Percentiles rank a stretch among this genome's conserved stretches.
phyloP scores from a whole-genome alignment of 2,113 vertebrate species.

The Neolamprologus variostigma region DNA sequence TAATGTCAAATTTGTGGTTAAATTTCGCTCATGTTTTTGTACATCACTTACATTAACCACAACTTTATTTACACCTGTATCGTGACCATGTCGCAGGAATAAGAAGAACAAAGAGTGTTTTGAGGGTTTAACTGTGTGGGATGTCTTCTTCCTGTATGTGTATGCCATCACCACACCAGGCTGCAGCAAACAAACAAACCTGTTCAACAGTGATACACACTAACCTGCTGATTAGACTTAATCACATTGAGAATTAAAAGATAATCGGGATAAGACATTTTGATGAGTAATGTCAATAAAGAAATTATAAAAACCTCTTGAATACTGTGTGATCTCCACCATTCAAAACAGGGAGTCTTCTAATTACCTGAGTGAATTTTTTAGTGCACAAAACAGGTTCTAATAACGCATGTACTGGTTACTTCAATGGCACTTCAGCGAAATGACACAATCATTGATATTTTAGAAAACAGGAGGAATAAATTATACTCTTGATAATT shows the following conservation, averaged over 20 bases:
- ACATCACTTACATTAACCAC: background rate
- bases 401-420: background rate
- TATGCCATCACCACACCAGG: background rate
- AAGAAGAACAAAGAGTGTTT: background rate
- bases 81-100: background rate
- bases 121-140: background rate
- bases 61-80: background rate
- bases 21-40: accelerated
- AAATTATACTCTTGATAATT: background rate
- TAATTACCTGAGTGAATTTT: background rate
- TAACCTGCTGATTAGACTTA: background rate
- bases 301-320: background rate
- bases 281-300: background rate
- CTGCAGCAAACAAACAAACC: background rate
- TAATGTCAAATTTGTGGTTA: background rate
- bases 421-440: background rate
- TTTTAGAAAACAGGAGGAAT: background rate
- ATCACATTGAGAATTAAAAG: background rate
- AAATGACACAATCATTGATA: background rate
- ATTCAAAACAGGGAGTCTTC: background rate
- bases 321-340: background rate
- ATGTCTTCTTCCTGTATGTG: background rate
- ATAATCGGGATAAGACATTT: background rate
- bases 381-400: background rate
- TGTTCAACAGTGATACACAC: background rate